phyloP scores from a whole-genome alignment of 2,113 vertebrate genomes.

The Ursus arctos region DNA sequence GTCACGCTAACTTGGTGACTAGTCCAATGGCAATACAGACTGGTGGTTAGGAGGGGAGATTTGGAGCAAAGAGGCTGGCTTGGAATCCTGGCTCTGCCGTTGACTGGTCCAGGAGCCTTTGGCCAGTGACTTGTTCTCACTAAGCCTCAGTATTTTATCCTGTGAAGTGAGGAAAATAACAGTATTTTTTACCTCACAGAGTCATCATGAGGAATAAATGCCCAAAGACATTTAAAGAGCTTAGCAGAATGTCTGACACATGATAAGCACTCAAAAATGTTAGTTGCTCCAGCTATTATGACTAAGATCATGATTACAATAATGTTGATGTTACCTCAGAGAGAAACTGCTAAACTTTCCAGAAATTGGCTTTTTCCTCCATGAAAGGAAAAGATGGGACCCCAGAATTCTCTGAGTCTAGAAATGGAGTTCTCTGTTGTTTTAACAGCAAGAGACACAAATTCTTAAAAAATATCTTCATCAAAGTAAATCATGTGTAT shows the following conservation, averaged over 20 bases:
- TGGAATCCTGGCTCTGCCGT: background rate
- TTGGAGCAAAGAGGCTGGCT: background rate
- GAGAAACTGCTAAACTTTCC: background rate
- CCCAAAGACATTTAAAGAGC: background rate
- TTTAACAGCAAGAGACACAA: background rate
- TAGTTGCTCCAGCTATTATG: background rate
- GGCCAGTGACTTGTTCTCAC: background rate
- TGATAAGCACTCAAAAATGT: constrained; percentile 13
- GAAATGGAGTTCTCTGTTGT: background rate
- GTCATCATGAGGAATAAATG: constrained; percentile 38
- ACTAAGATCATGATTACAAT: background rate
- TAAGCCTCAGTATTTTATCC: constrained; percentile 27
- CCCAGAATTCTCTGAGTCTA: background rate
- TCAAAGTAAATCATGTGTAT: constrained; percentile 25
- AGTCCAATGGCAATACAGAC: background rate
- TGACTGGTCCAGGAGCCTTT: background rate
- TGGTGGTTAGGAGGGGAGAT: background rate
- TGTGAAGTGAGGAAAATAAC: background rate
- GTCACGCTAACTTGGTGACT: background rate
- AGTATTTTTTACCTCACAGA: constrained; percentile 61
- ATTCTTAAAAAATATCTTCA: background rate
- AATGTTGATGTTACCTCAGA: background rate
- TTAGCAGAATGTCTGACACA: background rate
- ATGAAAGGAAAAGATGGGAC: background rate
- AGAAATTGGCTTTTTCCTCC: constrained; percentile 11